phyloP scores from a whole-genome alignment of 2,113 vertebrate species.

The Dasypus novemcinctus region DNA sequence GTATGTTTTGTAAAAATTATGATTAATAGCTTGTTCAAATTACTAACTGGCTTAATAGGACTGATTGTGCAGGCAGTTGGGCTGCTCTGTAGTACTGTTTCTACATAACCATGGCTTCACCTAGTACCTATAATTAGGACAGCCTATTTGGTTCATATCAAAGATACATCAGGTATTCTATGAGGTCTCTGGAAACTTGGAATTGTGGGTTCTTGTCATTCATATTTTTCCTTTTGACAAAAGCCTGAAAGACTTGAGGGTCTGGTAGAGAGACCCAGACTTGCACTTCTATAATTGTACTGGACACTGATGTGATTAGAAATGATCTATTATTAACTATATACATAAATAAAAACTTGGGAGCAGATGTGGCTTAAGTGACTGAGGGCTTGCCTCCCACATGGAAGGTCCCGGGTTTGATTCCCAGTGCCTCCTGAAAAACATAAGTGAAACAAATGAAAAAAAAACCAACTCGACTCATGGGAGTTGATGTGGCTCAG shows the following conservation, averaged over 20 bases:
- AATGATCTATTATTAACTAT: not conserved
- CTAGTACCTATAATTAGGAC: conserved; percentile 12
- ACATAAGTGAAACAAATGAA: too few relatives aligned
- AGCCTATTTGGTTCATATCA: not conserved
- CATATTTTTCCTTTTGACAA: not conserved
- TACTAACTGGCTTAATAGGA: not conserved
- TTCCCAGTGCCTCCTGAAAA: too few relatives aligned
- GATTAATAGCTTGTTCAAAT: not conserved
- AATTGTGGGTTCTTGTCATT: conserved; percentile 4
- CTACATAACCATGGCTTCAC: not conserved
- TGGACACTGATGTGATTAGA: not conserved
- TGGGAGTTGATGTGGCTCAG: too few relatives aligned
- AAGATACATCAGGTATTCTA: not conserved
- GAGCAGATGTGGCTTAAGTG: too few relatives aligned
- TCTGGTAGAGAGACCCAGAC: not conserved
- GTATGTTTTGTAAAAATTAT: conserved; percentile 11
- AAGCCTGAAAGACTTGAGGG: conserved; percentile 2
- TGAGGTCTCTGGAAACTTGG: conserved; percentile 24
- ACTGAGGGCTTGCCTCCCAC: too few relatives aligned
- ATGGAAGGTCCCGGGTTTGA: too few relatives aligned
- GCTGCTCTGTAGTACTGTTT: not conserved
- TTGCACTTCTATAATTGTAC: not conserved
- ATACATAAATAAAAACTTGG: not conserved
- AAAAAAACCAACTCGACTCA: too few relatives aligned
- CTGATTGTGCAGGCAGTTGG: not conserved